Evolutionary conservation across 2,797 vertebrate genomes (phyloP).

Genomic region (Chelonia mydas): DNA sequence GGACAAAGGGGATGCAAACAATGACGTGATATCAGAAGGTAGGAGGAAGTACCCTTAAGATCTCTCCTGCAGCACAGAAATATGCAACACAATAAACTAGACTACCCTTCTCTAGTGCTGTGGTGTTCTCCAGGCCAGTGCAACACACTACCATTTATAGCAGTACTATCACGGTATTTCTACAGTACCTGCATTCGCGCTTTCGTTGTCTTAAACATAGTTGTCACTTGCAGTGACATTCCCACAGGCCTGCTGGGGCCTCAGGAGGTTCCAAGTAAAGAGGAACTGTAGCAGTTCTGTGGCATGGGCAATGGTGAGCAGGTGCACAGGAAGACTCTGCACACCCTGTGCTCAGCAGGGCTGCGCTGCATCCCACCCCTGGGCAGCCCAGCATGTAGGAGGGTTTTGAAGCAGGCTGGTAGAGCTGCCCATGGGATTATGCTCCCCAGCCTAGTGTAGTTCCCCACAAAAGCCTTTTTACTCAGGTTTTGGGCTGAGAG

Average conservation of each 20-base stretch:
- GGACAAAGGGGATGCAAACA: slow-evolving; percentile 86
- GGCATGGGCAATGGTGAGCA: neutral
- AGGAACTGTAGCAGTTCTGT: neutral
- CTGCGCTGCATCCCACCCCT: neutral
- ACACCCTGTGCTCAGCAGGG: neutral
- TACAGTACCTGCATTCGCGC: neutral
- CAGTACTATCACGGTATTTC: neutral
- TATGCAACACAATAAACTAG: neutral
- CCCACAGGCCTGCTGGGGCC: neutral
- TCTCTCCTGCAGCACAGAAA: neutral
- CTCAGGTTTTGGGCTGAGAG: neutral
- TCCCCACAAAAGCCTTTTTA: neutral
- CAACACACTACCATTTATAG: rapidly evolving
- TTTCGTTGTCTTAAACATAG: neutral
- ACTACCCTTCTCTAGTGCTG: neutral
- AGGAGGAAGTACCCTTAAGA: neutral
- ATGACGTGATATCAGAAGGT: slow-evolving; percentile 89
- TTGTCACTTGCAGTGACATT: neutral
- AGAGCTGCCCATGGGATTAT: neutral
- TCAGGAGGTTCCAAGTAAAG: neutral
- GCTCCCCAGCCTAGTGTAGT: neutral
- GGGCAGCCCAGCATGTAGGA: neutral
- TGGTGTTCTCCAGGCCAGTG: neutral
- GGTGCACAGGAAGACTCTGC: neutral
- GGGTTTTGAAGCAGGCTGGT: neutral